phyloP scores from a whole-genome alignment of 2,797 vertebrate genomes.

The Halcyon leucocephala region DNA sequence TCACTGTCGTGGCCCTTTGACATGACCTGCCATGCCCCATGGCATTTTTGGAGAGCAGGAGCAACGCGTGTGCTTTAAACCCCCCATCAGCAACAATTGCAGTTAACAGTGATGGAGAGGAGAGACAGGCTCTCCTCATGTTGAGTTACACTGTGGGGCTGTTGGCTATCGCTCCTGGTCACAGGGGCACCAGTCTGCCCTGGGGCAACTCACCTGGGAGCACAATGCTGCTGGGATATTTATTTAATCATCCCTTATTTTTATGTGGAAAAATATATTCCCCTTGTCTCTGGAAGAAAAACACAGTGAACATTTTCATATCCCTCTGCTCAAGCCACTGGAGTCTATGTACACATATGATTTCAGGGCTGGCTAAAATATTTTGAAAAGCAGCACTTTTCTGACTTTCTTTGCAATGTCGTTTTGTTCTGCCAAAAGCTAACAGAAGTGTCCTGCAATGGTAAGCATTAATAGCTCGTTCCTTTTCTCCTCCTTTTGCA shows the following conservation, averaged over 20 bases:
- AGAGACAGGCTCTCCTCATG: background rate
- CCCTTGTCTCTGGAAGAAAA: background rate
- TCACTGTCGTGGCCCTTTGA: background rate
- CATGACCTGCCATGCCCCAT: rapidly evolving
- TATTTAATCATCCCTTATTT: background rate
- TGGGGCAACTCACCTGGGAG: background rate
- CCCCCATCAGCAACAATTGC: rapidly evolving
- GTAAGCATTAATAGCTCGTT: background rate
- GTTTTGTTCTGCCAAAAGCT: slow-evolving; percentile 5
- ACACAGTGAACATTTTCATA: background rate
- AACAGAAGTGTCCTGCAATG: background rate
- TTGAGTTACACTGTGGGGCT: background rate
- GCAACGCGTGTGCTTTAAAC: rapidly evolving
- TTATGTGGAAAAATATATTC: background rate
- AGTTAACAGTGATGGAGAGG: background rate
- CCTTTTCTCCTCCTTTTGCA: background rate
- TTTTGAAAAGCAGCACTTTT: background rate
- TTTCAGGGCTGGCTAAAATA: background rate
- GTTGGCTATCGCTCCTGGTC: background rate
- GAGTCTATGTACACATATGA: background rate
- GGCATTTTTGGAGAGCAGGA: background rate
- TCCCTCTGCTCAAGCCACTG: background rate
- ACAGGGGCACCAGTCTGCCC: background rate
- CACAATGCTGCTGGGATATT: background rate
- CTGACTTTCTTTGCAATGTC: background rate